These are phyloP conservation scores for Prorops nasuta DNA, from an alignment of 1,140 invertebrate genomes.

Conservation along the genomic window DNA sequence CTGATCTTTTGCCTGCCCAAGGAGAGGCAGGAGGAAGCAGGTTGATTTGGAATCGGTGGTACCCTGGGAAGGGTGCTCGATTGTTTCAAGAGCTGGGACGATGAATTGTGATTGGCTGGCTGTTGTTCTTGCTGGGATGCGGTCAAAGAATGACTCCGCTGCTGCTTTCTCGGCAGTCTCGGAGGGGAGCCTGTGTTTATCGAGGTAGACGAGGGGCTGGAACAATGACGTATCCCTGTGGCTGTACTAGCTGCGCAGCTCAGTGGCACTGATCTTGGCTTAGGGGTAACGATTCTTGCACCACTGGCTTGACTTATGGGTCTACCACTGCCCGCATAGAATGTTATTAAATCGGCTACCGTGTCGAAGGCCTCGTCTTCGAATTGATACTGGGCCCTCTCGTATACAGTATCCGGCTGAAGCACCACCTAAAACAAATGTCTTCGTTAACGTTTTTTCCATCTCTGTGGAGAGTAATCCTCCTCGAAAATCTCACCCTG, in stretches of 20 bases:
- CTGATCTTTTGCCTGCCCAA: slow-evolving; percentile 50
- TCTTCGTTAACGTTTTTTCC: not conserved
- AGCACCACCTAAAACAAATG: slow-evolving; percentile 67
- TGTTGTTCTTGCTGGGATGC: slow-evolving; percentile 40
- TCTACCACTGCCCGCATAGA: slow-evolving; percentile 84
- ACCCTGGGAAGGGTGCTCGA: slow-evolving; percentile 48
- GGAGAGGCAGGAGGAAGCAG: slow-evolving; percentile 46
- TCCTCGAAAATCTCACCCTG: slow-evolving; percentile 60
- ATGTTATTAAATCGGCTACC: slow-evolving; percentile 90
- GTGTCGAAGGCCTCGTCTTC: slow-evolving; percentile 93
- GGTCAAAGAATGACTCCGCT: slow-evolving; percentile 47
- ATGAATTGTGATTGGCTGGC: slow-evolving; percentile 21
- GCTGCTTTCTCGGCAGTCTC: slow-evolving; percentile 43
- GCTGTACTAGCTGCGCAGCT: slow-evolving; percentile 22
- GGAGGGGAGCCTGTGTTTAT: slow-evolving; percentile 45
- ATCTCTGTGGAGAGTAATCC: not conserved
- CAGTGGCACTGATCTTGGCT: slow-evolving; percentile 46
- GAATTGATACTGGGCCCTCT: slow-evolving; percentile 88
- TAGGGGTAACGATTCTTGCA: slow-evolving; percentile 69
- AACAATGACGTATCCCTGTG: slow-evolving; percentile 35
- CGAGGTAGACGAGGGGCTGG: slow-evolving; percentile 44
- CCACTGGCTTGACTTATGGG: slow-evolving; percentile 85
- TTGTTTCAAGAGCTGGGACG: slow-evolving; percentile 24
- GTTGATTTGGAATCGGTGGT: slow-evolving; percentile 42
- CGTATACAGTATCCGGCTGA: slow-evolving; percentile 86